Evolutionary conservation across 2,797 vertebrate genomes (phyloP).

Genomic region (Centroberyx gerrardi): DNA sequence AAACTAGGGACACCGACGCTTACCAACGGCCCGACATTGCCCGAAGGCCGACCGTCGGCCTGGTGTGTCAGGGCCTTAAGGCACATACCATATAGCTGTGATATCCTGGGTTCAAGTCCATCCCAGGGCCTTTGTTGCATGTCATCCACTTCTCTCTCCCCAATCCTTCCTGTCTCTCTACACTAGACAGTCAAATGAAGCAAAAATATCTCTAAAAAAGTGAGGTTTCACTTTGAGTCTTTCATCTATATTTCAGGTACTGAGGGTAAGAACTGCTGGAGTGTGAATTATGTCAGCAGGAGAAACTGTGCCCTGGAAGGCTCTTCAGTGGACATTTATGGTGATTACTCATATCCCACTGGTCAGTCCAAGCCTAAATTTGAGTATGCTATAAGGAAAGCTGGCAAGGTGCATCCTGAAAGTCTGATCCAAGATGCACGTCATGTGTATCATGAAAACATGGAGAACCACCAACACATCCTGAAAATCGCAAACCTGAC

Average conservation of each 20-base stretch:
- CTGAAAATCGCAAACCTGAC: conserved; percentile 42
- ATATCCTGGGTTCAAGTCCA: too few species aligned
- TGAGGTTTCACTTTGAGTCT: not conserved
- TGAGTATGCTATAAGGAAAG: conserved; percentile 21
- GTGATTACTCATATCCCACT: not conserved
- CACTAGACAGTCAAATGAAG: too few species aligned
- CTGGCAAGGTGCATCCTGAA: too few species aligned
- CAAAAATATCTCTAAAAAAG: too few species aligned
- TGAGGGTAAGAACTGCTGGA: fast-evolving
- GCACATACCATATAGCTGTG: too few species aligned
- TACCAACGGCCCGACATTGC: too few species aligned
- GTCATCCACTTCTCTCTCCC: too few species aligned
- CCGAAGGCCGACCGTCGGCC: too few species aligned
- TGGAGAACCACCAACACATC: not conserved
- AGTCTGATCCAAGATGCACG: not conserved
- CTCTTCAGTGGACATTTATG: conserved; percentile 42
- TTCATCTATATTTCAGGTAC: conserved; percentile 20
- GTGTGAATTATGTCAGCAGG: conserved; percentile 20
- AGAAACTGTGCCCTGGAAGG: conserved; percentile 46
- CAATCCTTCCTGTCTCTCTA: too few species aligned
- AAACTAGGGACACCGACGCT: too few species aligned
- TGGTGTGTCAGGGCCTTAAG: too few species aligned
- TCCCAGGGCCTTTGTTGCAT: too few species aligned
- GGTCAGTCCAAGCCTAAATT: fast-evolving
- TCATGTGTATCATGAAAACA: conserved; percentile 7